Evolutionary conservation across 2,113 vertebrate species (phyloP), one percentile per base, ranked within the genome.

Genomic region (Rhea pennata): DNA sequence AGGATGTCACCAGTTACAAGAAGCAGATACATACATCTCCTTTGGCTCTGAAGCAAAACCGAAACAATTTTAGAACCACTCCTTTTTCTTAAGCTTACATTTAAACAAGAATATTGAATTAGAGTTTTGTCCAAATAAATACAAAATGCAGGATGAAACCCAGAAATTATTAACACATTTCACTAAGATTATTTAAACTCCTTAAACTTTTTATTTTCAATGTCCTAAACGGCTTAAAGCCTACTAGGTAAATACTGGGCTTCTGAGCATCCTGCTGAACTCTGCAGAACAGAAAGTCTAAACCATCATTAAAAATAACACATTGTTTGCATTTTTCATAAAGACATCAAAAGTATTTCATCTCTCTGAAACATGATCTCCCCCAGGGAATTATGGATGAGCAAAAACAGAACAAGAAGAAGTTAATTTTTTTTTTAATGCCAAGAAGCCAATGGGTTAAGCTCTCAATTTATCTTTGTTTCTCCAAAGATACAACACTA

Each of bases 381-480:
- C 89, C 91, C 75, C 3, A 0, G 87, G 89, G 96, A 95, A 93
- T 91, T 95, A 93, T 5, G 65, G 96, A 96, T 95, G 96, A 97
- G 96, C 95, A 95, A 95, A 93, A 95, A 5, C 96, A 95, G 96
- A 96, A 84, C 89, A 90, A 97, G 93, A 95, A 90, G 95, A 96
- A 96, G 94, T 88, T 95, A 87, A 92, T 80, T 80, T 51, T 69
- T 93, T 82, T 92, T 85, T 6, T 64, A 94, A 95, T 67, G 92
- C 87, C 91, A 91, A 96, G 93, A 95, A 97, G 95, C 94, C 96
- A 97, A 84, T n/a, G 94, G 96, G 96, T 97, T 97, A 97, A 97
- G 91, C 96, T 97, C 95, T 96, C 95, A 91, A 96, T 97, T 96
- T 94, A 97, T 97, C 96, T 96, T 96, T 96, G 96, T 96, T 97